phyloP scores from a whole-genome alignment of 53 echinoderm and acorn worm genomes.

The Patiria pectinifera region DNA sequence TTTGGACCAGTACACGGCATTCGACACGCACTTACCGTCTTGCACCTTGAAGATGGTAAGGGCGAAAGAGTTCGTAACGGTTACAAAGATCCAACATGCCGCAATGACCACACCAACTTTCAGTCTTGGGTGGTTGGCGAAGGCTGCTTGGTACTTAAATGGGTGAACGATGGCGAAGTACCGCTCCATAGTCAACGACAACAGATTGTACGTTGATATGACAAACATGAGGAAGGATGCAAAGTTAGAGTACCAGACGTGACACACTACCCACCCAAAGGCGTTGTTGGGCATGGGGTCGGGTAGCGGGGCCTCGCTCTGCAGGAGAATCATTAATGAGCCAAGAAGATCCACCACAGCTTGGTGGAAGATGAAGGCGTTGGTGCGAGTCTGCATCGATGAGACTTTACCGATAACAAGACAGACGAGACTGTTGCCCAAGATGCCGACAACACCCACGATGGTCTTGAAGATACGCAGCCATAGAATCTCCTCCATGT shows the following conservation, averaged over 20 bases:
- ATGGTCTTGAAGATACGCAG: constrained; percentile 8
- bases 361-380: constrained; percentile 2
- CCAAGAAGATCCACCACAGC: not conserved
- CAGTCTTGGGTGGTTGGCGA: too few relatives aligned
- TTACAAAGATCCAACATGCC: not conserved
- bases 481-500: not conserved
- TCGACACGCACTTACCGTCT: not conserved
- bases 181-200: not conserved
- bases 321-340: not conserved
- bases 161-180: not conserved
- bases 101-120: too few relatives aligned
- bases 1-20: not conserved
- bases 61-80: not conserved
- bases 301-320: not conserved
- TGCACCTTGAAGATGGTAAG: not conserved
- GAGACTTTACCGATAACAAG: not conserved
- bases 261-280: not conserved
- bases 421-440: not conserved
- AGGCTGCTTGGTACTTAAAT: not conserved
- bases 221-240: not conserved
- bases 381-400: not conserved
- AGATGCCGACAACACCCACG: not conserved
- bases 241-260: not conserved
- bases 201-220: not conserved
- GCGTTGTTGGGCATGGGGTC: not conserved